These are phyloP conservation scores for Nasalis larvatus DNA, from an alignment of 2,113 vertebrate genomes.

Conservation along the genomic window DNA sequence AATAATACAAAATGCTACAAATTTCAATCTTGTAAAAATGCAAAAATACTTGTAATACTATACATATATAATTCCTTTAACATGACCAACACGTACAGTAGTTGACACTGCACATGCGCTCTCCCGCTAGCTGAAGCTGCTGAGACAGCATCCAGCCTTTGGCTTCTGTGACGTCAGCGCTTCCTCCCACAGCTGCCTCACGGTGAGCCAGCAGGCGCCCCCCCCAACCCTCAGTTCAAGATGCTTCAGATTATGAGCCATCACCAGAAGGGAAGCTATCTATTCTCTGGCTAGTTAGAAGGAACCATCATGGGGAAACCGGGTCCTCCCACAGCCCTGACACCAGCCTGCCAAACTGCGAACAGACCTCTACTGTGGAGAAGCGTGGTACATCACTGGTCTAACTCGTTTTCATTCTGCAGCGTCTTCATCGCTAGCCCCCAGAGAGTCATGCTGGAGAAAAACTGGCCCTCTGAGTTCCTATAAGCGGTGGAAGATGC, in stretches of 20 bases:
- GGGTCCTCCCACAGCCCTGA: rapidly evolving
- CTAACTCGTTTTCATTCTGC: conserved; percentile 93
- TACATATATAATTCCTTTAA: conserved; percentile 57
- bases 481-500: conserved; percentile 76
- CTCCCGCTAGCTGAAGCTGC: background rate
- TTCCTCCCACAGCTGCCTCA: rapidly evolving
- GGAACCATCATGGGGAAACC: rapidly evolving
- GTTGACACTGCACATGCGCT: background rate
- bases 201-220: rapidly evolving
- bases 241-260: rapidly evolving
- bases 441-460: conserved; percentile 95
- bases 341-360: rapidly evolving
- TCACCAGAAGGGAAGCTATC: rapidly evolving
- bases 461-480: conserved; percentile 89
- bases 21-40: conserved; percentile 72
- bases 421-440: conserved; percentile 95
- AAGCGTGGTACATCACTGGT: conserved; percentile 80
- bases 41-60: conserved; percentile 75
- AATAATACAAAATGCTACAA: conserved; percentile 81
- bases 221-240: rapidly evolving
- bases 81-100: conserved; percentile 48
- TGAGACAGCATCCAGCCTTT: rapidly evolving
- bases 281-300: rapidly evolving
- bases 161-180: background rate
- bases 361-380: rapidly evolving